Evolutionary conservation across 1,140 invertebrate species (phyloP), one percentile per base, ranked within the genome.

Genomic region (Telenomus remus): DNA sequence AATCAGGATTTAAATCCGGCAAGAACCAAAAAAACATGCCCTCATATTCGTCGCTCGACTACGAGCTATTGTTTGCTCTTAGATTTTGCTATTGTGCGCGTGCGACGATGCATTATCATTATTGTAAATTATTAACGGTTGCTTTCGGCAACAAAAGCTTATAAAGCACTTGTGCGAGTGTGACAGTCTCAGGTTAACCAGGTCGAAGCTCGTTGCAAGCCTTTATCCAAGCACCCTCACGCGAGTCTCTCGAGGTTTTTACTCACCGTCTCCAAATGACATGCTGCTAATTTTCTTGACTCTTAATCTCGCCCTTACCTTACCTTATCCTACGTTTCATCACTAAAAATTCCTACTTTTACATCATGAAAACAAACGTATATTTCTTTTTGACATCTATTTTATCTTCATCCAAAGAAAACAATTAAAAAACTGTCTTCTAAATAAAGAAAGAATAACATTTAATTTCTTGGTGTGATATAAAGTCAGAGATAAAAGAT

Each of bases 101-200:
- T 42, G 34, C 42, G 11, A 16, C 44, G 37, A 15, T 60, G 53
- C 50, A 66, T 66, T 66, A 74, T 50, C 37, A 74, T 66, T 66
- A 66, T 66, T 74, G 51, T 66, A 66, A 66, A 66, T 66, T 74
- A 66, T 61, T 53, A 65, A 66, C 43, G 47, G 71, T 66, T 44
- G 37, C 61, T 66, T 74, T 74, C 56, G 46, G 16, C 56, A 56
- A 12, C 50, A 37, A 35, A 56, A 74, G 57, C 46, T 74, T 56
- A 56, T 66, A 56, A 61, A 74, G 50, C 57, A 46, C 50, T 74
- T 53, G 44, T 66, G 46, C 13, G 54, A 74, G 55, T 66, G 63
- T 66, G 63, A 74, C 71, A 61, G 71, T 42, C 44, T 43, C 59
- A 37, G 55, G 55, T 49, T 54, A 72, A 65, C 47, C 60, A 54